Base-by-base conservation (phyloP, 2,888 invertebrate species). In the Drosophila lutescens region DNA sequence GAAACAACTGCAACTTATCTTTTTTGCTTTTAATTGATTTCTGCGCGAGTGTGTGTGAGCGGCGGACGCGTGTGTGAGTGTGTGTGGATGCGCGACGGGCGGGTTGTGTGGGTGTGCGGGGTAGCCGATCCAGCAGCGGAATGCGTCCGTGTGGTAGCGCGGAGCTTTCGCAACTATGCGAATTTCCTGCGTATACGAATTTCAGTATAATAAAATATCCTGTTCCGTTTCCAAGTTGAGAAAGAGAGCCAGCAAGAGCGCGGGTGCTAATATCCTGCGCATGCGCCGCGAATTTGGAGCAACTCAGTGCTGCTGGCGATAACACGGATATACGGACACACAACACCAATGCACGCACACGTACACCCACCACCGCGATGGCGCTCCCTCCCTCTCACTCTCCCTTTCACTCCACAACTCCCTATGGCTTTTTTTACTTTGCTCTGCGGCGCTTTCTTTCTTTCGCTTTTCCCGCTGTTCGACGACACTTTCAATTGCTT, bases 141-240 rank as follows among this genome's bases (percentile, higher is more conserved):
- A 89, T 90, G 89, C 87, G 89, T 90, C 88, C 83, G 83, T 85
- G 78, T 87, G 88, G 79, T 80, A 86, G 82, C 80, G 85, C 86
- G 84, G 76, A 89, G 86, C 88, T 88, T 88, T 89, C 88, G 81
- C 85, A 83, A 85, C 87, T 87, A 85, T 82, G 87, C 83, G 88
- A 85, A 83, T 83, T 78, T 87, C 75, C 79, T 79, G 77, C 80
- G 80, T 78, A 61, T 78, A 61, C 80, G 81, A 84, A 89, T 83
- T 85, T 90, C 87, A 80, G 90, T 90, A 90, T 90, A 90, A 90
- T 90, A 90, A 89, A 90, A 90, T 90, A 90, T 90, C 90, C 90
- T 89, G 86, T 88, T 86, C 78, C 53, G 46, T 26, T 50, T 49
- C 17, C 12, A 32, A 47, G 26, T 51, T 20, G 41, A 47, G 53